These are phyloP conservation scores for Rhagonycha lutea DNA, from an alignment of 2,888 invertebrate species.

Conservation along the genomic window DNA sequence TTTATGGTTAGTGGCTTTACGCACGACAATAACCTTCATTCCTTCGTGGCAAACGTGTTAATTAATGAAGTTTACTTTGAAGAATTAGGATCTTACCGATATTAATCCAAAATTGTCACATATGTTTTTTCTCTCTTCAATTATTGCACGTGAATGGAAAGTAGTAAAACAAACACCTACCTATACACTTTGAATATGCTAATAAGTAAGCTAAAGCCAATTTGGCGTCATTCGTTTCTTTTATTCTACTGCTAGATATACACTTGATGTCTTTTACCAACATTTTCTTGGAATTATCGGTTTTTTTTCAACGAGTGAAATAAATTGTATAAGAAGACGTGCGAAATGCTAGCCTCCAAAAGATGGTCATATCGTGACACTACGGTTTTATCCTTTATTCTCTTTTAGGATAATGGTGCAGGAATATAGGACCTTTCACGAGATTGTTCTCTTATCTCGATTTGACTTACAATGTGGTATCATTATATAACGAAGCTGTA, in stretches of 20 bases:
- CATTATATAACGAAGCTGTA: conserved; percentile 19
- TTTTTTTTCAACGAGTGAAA: conserved; percentile 43
- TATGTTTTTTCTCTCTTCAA: background rate
- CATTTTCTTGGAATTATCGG: conserved; percentile 43
- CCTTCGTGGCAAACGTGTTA: conserved; percentile 34
- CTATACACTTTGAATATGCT: background rate
- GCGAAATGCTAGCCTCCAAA: conserved; percentile 42
- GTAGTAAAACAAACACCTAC: background rate
- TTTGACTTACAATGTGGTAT: conserved; percentile 19
- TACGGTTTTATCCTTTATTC: conserved; percentile 36
- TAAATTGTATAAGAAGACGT: conserved; percentile 45
- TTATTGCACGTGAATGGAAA: background rate
- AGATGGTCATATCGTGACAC: conserved; percentile 42
- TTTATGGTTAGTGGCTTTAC: conserved; percentile 30
- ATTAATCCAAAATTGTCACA: background rate
- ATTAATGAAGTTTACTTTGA: conserved; percentile 36
- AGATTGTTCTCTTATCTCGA: conserved; percentile 26
- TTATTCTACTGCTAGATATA: conserved; percentile 40
- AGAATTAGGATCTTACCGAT: conserved; percentile 12
- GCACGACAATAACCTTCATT: conserved; percentile 31
- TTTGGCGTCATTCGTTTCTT: conserved; percentile 40
- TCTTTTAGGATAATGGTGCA: conserved; percentile 33
- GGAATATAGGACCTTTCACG: conserved; percentile 28
- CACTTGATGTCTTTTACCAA: conserved; percentile 41
- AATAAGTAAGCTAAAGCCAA: conserved; percentile 4